Base-by-base conservation (phyloP, 2,888 invertebrate species). In the Hemaris fuciformis region DNA sequence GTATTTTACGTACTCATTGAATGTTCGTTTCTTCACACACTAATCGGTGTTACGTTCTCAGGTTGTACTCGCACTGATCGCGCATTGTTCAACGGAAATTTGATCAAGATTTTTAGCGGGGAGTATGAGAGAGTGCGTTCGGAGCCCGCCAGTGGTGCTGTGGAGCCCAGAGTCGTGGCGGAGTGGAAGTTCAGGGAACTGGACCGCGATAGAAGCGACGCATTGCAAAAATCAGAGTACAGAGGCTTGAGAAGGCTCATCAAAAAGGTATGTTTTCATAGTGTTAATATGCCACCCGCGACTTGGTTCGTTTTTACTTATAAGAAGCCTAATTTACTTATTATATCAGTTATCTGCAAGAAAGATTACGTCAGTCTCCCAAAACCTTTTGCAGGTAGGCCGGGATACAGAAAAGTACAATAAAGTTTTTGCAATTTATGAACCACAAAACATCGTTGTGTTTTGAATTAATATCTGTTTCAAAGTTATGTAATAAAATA, bases 101-200 rank as follows among this genome's bases (percentile, higher is more conserved):
- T 99, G 53, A 95, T 98, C 71, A 95, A 96, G 73, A 96, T 96
- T 62, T 98, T 98, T 81, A 95, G 95, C 71, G 95, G 96, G 27
- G 98, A 98, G 85, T 97, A 94, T 71, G 87, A 91, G 57, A 88
- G 94, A 45, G 92, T 89, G 53, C 79, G 88, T 4, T 76, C 85
- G 0, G 84, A 80, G 13, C n/a, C n/a, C n/a, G 57, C 69, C 1
- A 71, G 76, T 0, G 74, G 77, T 5, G 71, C 79, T 2, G 72
- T 79, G 48, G 85, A 90, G 57, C 94, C 94, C 25, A 84, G 89
- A 18, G 77, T 84, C 13, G 96, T 98, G 0, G 93, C 98, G 13
- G 95, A 96, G 68, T 99, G 99, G 99, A 98, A 99, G 87, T 99
- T 99, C 84, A 89, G 94, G 23, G 94, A 95, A 66, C 93, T 99